Evolutionary conservation across 2,888 invertebrate genomes (phyloP), one percentile per base, ranked within the genome.

Genomic region (Tipula helvola): DNA sequence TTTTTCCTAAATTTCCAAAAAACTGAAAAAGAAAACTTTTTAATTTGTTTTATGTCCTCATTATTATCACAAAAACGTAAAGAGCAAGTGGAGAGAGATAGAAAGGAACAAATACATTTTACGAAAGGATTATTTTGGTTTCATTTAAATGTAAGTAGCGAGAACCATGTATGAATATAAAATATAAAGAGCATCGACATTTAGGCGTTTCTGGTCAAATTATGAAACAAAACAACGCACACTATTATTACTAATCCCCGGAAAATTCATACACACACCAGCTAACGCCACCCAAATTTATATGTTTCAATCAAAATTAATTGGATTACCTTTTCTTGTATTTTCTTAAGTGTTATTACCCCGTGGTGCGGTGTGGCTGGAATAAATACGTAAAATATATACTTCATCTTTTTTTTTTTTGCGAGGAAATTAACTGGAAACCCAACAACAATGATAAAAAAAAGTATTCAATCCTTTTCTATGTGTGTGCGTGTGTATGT

Each of bases 1-100:
- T 71, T 71, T 52, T 71, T 71, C 71, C 28, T 71, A 71, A 28
- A 28, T 71, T 71, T 71, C 71, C 71, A 28, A 71, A 71, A 71
- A 71, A 71, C 28, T 28, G 71, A 10, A 28, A 71, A 71, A 71
- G 71, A 71, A 71, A 71, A 71, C 71, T 71, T 71, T 71, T 71
- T 71, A 71, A 71, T 71, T 71, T 71, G 71, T 71, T 71, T 71
- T 71, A 71, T 71, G 71, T 71, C 71, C 71, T 71, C 71, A 71
- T 71, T 71, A 71, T 71, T 71, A 71, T 28, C 28, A 71, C 71
- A 71, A 71, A 71, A 18, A 71, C 28, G 28, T 18, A 71, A 16
- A 57, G 52, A 5, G 3, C 0, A 13, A 52, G 47, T 4, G 52
- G 52, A n/a, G 18, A 57, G 16, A 16, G 28, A 28, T 1, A 28